phyloP scores from a whole-genome alignment of 2,888 invertebrate genomes.

The Lasioglossum vierecki region DNA sequence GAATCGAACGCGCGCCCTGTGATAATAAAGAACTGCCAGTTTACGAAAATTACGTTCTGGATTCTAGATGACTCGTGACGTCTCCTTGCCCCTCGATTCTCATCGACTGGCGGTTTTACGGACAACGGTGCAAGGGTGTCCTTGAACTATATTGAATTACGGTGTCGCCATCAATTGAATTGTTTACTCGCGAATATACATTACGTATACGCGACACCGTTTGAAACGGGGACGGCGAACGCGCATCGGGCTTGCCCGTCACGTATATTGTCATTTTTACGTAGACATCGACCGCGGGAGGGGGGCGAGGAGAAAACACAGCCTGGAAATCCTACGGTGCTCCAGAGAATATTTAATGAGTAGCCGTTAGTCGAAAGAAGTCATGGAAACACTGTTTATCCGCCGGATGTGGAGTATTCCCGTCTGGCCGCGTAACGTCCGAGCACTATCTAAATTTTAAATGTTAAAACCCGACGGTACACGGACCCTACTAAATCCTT shows the following conservation, averaged over 20 bases:
- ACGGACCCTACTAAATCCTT: constrained; percentile 48
- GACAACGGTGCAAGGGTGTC: background rate
- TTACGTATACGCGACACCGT: background rate
- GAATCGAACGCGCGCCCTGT: too few relatives aligned
- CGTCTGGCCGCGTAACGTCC: constrained; percentile 47
- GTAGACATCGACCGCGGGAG: constrained; percentile 23
- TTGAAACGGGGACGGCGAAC: background rate
- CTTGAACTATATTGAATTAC: constrained; percentile 26
- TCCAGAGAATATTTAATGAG: constrained; percentile 64
- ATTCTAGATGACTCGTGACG: background rate
- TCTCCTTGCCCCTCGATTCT: background rate
- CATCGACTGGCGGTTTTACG: background rate
- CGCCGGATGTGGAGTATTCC: constrained; percentile 43
- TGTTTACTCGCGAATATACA: constrained; percentile 36
- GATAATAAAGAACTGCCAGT: background rate
- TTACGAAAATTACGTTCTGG: background rate
- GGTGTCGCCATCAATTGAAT: constrained; percentile 37
- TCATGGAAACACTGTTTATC: constrained; percentile 57
- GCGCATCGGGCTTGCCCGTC: constrained; percentile 28
- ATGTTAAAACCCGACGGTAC: constrained; percentile 55
- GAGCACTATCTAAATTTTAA: constrained; percentile 66
- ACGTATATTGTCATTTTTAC: constrained; percentile 47
- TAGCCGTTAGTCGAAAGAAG: constrained; percentile 31
- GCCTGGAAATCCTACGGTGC: constrained; percentile 55
- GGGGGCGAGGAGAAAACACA: constrained; percentile 4